A percentile compares a stretch with the other conserved stretches of the same genome.
phyloP scores from a whole-genome alignment of 2,888 invertebrate species.

The Morpho deidamia region DNA sequence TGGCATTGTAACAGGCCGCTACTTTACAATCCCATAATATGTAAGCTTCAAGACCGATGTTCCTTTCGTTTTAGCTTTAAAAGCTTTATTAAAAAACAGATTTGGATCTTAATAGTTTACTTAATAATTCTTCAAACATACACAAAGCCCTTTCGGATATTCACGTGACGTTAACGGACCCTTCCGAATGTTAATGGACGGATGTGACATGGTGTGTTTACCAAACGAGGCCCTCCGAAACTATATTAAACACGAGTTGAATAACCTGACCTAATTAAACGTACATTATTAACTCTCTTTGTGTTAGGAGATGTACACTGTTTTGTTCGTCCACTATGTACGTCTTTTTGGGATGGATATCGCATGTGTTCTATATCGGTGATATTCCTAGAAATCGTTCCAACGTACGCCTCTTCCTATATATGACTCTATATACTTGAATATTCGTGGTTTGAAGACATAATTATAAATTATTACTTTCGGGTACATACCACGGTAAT shows the following conservation, averaged over 20 bases:
- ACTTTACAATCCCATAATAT: no score
- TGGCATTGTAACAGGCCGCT: no score
- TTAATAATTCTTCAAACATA: neutral
- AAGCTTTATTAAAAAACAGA: no score
- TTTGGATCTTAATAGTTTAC: no score
- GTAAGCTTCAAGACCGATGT: no score
- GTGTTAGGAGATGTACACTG: neutral
- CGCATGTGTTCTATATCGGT: neutral
- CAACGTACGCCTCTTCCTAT: no score
- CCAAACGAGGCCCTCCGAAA: constrained; percentile 16
- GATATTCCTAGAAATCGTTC: no score
- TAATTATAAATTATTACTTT: no score
- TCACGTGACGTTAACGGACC: constrained; percentile 4
- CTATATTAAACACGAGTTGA: constrained; percentile 16
- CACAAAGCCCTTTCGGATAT: constrained; percentile 2
- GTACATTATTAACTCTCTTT: constrained; percentile 4
- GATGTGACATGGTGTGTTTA: constrained; percentile 16
- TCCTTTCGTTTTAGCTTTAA: no score
- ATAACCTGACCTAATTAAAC: constrained; percentile 16
- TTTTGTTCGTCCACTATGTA: neutral
- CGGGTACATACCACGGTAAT: no score
- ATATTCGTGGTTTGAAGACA: no score
- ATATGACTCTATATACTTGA: no score
- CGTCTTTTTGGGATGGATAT: neutral
- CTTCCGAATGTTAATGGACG: constrained; percentile 18